Conservation (phyloP, 2,888 invertebrate species). For the Hemaris fuciformis region DNA sequence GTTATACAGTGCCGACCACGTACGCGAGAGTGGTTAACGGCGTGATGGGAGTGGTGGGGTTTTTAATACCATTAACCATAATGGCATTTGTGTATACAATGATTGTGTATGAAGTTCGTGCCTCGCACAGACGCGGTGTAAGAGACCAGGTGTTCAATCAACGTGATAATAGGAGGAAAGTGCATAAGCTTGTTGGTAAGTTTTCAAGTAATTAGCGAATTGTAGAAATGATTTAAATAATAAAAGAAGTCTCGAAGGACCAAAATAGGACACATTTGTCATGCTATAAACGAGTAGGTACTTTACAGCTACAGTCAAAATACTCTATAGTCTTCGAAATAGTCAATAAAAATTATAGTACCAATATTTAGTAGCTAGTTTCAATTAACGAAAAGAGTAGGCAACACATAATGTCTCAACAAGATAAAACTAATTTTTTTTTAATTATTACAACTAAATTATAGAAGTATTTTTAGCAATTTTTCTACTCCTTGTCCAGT, state of each 20-base stretch:
- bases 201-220: slow-evolving; percentile 13
- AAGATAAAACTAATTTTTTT: too few species aligned
- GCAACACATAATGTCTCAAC: too few species aligned
- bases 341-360: too few species aligned
- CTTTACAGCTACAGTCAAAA: too few species aligned
- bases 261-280: background rate
- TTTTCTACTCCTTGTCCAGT: too few species aligned
- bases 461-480: too few species aligned
- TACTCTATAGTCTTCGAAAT: too few species aligned
- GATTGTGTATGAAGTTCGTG: slow-evolving; percentile 54
- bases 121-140: slow-evolving; percentile 35
- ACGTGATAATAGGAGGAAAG: slow-evolving; percentile 49
- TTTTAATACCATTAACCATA: slow-evolving; percentile 49
- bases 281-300: too few species aligned
- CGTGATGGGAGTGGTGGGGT: slow-evolving; percentile 47
- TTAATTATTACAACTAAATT: too few species aligned
- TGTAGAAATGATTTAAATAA: too few species aligned
- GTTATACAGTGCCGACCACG: slow-evolving; percentile 46
- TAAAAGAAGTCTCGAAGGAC: background rate
- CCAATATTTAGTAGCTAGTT: too few species aligned
- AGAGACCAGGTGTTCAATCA: slow-evolving; percentile 50
- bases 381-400: too few species aligned
- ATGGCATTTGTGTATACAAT: slow-evolving; percentile 55
- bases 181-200: slow-evolving; percentile 61
- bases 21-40: slow-evolving; percentile 47